These are phyloP conservation scores for Bufo gargarizans DNA, from an alignment of 2,113 vertebrate genomes.

Conservation along the genomic window DNA sequence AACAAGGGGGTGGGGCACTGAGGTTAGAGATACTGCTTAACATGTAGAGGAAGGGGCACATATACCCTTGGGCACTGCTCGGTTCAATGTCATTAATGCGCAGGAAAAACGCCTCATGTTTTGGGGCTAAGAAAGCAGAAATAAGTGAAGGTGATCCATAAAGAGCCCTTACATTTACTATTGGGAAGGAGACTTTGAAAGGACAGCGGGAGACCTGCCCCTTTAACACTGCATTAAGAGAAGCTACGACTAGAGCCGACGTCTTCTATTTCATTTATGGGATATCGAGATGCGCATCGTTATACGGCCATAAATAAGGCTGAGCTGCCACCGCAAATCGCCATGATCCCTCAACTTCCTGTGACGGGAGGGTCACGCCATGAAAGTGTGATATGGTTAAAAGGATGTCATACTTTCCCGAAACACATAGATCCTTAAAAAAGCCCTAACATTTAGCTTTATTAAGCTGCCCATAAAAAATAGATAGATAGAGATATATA, in stretches of 20 bases:
- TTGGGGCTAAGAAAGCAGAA: background rate
- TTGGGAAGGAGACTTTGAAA: background rate
- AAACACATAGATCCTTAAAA: background rate
- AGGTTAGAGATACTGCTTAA: background rate
- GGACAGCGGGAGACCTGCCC: background rate
- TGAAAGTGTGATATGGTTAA: background rate
- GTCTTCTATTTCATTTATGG: background rate
- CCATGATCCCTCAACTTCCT: background rate
- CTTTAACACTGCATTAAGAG: conserved; percentile 39
- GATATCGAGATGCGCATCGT: background rate
- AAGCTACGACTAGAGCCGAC: background rate
- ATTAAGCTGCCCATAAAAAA: too few relatives aligned
- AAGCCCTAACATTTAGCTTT: background rate
- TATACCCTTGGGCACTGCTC: conserved; percentile 2
- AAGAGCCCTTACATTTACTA: conserved; percentile 25
- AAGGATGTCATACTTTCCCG: background rate
- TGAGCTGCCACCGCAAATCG: background rate
- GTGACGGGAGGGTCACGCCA: background rate
- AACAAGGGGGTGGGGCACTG: background rate
- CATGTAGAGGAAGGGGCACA: background rate
- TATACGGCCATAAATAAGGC: too few relatives aligned
- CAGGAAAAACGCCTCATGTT: too few relatives aligned
- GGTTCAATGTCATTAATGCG: background rate
- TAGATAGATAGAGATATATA: too few relatives aligned
- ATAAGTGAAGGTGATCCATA: background rate